These are phyloP conservation scores for Lithodes maja DNA, from an alignment of 2,888 invertebrate species.

Conservation along the genomic window DNA sequence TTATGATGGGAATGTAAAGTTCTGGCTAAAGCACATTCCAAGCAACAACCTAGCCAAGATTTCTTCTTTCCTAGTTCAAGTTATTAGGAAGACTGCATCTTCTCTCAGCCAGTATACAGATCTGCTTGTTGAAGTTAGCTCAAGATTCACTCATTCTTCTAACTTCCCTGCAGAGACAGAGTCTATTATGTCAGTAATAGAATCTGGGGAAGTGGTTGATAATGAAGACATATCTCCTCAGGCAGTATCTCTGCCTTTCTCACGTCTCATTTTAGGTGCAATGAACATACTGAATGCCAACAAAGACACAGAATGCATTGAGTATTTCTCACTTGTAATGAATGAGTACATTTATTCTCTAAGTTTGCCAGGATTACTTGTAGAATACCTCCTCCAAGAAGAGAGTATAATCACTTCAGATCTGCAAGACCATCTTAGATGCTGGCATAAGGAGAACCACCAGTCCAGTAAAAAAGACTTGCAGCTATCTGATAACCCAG, in stretches of 20 bases:
- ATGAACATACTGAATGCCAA: conserved; percentile 30
- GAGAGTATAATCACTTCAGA: conserved; percentile 29
- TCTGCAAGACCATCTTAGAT: conserved; percentile 20
- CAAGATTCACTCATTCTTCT: neutral
- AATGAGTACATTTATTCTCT: conserved; percentile 51
- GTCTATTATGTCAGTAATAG: conserved; percentile 30
- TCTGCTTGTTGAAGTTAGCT: conserved; percentile 21
- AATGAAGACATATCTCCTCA: conserved; percentile 35
- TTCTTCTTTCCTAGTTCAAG: conserved; percentile 38
- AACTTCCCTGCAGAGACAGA: neutral
- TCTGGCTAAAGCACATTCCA: conserved; percentile 47
- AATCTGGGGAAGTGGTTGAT: conserved; percentile 34
- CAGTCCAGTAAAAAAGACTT: neutral
- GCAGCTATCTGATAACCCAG: neutral
- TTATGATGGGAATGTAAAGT: conserved; percentile 48
- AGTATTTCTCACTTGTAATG: conserved; percentile 51
- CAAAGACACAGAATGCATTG: conserved; percentile 30
- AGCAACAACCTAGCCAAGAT: conserved; percentile 8
- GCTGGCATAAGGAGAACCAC: neutral
- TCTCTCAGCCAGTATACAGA: conserved; percentile 53
- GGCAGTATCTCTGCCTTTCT: conserved; percentile 43
- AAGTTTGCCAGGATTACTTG: conserved; percentile 37
- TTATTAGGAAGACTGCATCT: conserved; percentile 52
- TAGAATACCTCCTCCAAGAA: conserved; percentile 41
- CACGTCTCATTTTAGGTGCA: conserved; percentile 49